Evolutionary conservation across 2,888 invertebrate genomes (phyloP), one percentile per base, ranked within the genome.

Genomic region (Drosophila paranaensis): DNA sequence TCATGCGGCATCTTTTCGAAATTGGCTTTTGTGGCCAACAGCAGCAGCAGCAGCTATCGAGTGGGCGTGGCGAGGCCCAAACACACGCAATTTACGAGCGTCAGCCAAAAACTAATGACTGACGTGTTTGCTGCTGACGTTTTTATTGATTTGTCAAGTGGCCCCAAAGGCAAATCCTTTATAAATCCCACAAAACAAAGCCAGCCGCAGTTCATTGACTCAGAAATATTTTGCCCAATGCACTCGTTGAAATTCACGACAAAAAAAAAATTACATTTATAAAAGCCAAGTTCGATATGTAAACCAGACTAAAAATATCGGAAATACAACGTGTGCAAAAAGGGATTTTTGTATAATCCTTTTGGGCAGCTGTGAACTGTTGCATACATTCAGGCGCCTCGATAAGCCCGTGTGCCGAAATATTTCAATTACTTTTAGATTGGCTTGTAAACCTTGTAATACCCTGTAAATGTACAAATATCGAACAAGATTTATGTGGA

Each of bases 141-240:
- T 80, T 88, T 88, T 84, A 84, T 84, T 82, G 83, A 85, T 83
- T 88, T 85, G 56, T 70, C 69, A 72, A 72, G 72, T 65, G 71
- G 8, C 20, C 27, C 6, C 27, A 37, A 30, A 50, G n/a, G 27
- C 16, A 11, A 40, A 68, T 30, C 25, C 57, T 61, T 37, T 27
- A 27, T 35, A 51, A 43, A 13, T 60, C 48, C 13, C 8, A 20
- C 16, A 35, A 27, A 9, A n/a, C 8, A 13, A 37, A 46, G n/a
- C 37, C 35, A 1, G 25, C 5, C 20, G 46, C 48, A 35, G 54
- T 50, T 55, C 45, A 51, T 33, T 57, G 68, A 55, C 70, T 69
- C 33, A 20, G 35, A 53, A 53, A 37, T 6, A 14, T 37, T 16
- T 8, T 35, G 11, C 35, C 20, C 20, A 35, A 33, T n/a, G 33